Evolutionary conservation across 2,797 vertebrate genomes (phyloP), one percentile per base, ranked within the genome.

Genomic region (Brotula barbata): DNA sequence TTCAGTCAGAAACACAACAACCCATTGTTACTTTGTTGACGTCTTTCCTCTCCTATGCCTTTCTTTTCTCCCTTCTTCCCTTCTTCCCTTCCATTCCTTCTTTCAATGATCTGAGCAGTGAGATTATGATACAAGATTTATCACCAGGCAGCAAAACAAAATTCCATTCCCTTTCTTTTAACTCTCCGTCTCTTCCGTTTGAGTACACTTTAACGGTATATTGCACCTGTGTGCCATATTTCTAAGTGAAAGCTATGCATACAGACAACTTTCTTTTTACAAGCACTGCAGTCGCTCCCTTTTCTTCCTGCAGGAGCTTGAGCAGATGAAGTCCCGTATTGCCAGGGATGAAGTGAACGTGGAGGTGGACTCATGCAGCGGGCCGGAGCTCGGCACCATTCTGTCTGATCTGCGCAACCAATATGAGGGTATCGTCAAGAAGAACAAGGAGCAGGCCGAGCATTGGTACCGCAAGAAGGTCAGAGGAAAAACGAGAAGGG

Each of bases 391-490:
- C 54, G 92, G 88, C 7, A 68, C 75, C 16, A 66, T 92, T 41
- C 78, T 94, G 83, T 73, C 83, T 0, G 90, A 89, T 12, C 89
- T 94, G 50, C 87, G 93, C 5, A 77, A 83, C 44, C 93, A 93
- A 81, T 94, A 94, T 25, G 93, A 93, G 56, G 85, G 89, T 14
- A 92, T 94, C 2, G 90, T 93, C 41, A 90, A 87, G 64, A 92
- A 87, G 64, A 93, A 93, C 85, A 93, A 93, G 83, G 91, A 93
- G 12, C 89, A 92, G 52, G 83, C 90, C 0, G 92, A 93, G 56
- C 81, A 74, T 40, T 93, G 92, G 92, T 93, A 92, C 78, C 88
- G 73, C 67, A 92, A 90, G 70, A 93, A 92, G 91, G 92, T 93
- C 41, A 63, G 72, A 40, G 54, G 2, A 60, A 19, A 23, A 52